phyloP scores from a whole-genome alignment of 2,113 vertebrate species.

The Epinephelus fuscoguttatus region DNA sequence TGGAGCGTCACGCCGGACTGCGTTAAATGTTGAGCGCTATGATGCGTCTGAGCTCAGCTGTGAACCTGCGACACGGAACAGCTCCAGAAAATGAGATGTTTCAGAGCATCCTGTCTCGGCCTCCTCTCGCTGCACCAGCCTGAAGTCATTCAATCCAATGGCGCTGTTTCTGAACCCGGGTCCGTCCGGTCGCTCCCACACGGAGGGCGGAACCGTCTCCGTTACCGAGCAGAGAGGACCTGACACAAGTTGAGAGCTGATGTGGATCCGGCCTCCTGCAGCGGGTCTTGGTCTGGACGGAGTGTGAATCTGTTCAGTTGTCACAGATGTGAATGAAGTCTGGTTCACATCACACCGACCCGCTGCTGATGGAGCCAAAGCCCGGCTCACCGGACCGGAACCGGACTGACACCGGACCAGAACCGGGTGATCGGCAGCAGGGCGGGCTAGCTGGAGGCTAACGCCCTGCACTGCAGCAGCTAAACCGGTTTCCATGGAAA shows the following conservation, averaged over 20 bases:
- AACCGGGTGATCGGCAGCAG: background rate
- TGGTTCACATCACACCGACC: too few species aligned
- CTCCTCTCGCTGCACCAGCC: background rate
- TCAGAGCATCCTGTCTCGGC: background rate
- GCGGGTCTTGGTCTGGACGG: background rate
- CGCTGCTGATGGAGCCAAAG: too few species aligned
- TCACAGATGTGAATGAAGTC: background rate
- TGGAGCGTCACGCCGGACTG: constrained; percentile 26
- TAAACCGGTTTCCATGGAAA: constrained; percentile 44
- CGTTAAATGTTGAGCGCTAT: background rate
- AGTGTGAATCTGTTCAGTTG: too few species aligned
- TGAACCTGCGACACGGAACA: background rate
- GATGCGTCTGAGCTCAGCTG: background rate
- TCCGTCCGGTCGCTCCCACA: constrained; percentile 23
- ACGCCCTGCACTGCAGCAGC: constrained; percentile 25
- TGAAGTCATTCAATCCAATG: background rate
- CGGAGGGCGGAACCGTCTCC: background rate
- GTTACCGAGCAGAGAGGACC: background rate
- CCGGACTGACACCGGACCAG: background rate
- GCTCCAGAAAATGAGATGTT: background rate
- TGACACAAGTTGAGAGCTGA: background rate
- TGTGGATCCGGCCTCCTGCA: background rate
- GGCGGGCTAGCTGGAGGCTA: background rate
- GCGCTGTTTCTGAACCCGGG: background rate
- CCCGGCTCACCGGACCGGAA: background rate